Percentiles rank a stretch among this genome's conserved stretches.
phyloP scores from a whole-genome alignment of 2,113 vertebrate genomes.

The Anoplopoma fimbria region DNA sequence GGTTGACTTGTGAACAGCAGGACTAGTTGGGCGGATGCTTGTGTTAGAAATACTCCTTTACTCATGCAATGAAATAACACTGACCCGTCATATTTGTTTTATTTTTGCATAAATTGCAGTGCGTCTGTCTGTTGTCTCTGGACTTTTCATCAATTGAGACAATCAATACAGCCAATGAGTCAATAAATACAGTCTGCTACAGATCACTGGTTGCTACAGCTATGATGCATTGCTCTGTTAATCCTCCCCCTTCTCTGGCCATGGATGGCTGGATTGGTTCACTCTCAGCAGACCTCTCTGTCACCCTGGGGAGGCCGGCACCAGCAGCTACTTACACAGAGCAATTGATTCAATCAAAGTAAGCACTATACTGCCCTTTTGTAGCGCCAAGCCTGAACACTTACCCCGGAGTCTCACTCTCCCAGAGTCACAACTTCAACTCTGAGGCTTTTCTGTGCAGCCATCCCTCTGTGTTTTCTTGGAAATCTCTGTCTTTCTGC shows the following conservation, averaged over 20 bases:
- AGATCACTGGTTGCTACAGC: conserved; percentile 70
- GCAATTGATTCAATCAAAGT: conserved; percentile 85
- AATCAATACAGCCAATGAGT: conserved; percentile 84
- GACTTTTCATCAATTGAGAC: conserved; percentile 80
- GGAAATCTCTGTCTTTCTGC: conserved; percentile 49
- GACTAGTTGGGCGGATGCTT: conserved; percentile 12
- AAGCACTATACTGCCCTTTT: conserved; percentile 78
- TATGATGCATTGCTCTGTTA: conserved; percentile 78
- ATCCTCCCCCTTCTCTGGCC: conserved; percentile 68
- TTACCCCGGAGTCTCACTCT: conserved; percentile 69
- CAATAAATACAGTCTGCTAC: conserved; percentile 81
- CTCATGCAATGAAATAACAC: conserved; percentile 54
- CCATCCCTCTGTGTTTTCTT: conserved; percentile 56
- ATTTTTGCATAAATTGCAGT: conserved; percentile 44
- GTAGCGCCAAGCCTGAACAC: conserved; percentile 72
- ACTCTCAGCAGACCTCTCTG: conserved; percentile 70
- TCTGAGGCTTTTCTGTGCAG: conserved; percentile 67
- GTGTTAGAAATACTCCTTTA: conserved; percentile 62
- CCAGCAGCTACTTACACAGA: conserved; percentile 81
- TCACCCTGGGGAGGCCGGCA: conserved; percentile 76
- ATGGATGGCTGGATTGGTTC: conserved; percentile 74
- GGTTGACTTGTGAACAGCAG: conserved; percentile 44
- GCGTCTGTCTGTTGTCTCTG: conserved; percentile 74
- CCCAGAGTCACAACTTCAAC: conserved; percentile 73
- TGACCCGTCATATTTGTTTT: conserved; percentile 36